A percentile compares a stretch with the other conserved stretches of the same genome.
These are phyloP conservation scores for Catalaphyllia jardinei DNA, from an alignment of 64 coral and sea anemone species.

Conservation along the genomic window DNA sequence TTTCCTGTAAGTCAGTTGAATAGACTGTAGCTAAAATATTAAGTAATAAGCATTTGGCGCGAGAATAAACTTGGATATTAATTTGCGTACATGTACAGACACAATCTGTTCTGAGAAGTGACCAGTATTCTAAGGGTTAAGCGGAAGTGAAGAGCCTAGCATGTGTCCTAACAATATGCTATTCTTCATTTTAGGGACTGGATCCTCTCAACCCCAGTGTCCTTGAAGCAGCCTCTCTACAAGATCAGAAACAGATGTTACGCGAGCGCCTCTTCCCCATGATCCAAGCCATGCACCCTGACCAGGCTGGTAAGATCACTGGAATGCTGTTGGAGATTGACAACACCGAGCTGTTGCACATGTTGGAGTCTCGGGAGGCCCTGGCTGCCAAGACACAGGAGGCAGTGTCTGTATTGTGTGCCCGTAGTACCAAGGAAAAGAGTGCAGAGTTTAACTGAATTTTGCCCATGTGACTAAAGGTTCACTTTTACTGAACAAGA, in stretches of 20 bases:
- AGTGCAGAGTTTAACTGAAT: neutral
- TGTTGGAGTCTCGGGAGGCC: slow-evolving; percentile 91
- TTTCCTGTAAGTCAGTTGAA: too few species aligned
- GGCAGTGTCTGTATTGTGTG: slow-evolving; percentile 70
- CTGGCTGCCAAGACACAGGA: slow-evolving; percentile 73
- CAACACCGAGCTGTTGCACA: slow-evolving; percentile 91
- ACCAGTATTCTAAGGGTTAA: too few species aligned
- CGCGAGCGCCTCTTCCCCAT: slow-evolving; percentile 86
- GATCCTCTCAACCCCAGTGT: slow-evolving; percentile 67
- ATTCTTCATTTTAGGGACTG: slow-evolving; percentile 52
- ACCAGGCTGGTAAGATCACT: slow-evolving; percentile 87
- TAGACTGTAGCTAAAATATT: too few species aligned
- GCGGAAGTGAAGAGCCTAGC: too few species aligned
- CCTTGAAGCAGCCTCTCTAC: slow-evolving; percentile 55
- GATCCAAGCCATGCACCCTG: slow-evolving; percentile 81
- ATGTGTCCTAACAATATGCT: neutral
- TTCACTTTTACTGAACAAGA: slow-evolving; percentile 34
- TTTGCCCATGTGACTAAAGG: neutral
- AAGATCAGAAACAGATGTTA: slow-evolving; percentile 93
- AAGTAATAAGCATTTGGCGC: too few species aligned
- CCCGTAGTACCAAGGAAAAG: slow-evolving; percentile 69
- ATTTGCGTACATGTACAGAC: too few species aligned
- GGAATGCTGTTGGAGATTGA: slow-evolving; percentile 98
- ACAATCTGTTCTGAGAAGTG: too few species aligned
- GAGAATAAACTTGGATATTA: too few species aligned